Evolutionary conservation across 2,797 vertebrate genomes (phyloP).

Genomic region (Pipistrellus pipistrellus): DNA sequence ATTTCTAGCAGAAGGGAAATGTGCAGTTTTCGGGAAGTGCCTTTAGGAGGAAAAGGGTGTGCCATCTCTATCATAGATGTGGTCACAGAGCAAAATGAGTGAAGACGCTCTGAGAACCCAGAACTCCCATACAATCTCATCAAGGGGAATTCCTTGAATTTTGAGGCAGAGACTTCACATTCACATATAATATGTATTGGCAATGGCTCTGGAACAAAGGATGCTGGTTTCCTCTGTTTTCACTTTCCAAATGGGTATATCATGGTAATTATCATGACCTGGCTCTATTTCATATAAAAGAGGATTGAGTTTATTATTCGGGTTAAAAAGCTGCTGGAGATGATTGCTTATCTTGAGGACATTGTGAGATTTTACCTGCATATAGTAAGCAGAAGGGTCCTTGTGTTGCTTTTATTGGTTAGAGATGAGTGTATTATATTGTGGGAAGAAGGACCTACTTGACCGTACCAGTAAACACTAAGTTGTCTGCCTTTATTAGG

Average conservation of each 20-base stretch:
- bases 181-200: background rate
- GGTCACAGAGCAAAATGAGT: background rate
- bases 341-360: background rate
- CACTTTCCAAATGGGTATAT: background rate
- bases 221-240: background rate
- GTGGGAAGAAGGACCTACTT: background rate
- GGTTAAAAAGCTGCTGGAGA: background rate
- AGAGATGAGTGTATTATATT: background rate
- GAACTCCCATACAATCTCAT: background rate
- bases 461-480: fast-evolving
- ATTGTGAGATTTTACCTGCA: background rate
- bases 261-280: background rate
- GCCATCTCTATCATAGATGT: background rate
- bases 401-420: background rate
- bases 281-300: background rate
- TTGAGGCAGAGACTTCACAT: background rate
- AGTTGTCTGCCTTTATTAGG: background rate
- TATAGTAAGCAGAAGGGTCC: background rate
- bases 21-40: background rate
- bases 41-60: background rate
- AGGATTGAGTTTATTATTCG: background rate
- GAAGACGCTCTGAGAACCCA: background rate
- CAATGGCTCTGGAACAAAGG: background rate
- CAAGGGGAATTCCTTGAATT: background rate
- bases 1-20: background rate